Evolutionary conservation across 2,797 vertebrate genomes (phyloP).

Genomic region (Notoglanidium macrostoma): DNA sequence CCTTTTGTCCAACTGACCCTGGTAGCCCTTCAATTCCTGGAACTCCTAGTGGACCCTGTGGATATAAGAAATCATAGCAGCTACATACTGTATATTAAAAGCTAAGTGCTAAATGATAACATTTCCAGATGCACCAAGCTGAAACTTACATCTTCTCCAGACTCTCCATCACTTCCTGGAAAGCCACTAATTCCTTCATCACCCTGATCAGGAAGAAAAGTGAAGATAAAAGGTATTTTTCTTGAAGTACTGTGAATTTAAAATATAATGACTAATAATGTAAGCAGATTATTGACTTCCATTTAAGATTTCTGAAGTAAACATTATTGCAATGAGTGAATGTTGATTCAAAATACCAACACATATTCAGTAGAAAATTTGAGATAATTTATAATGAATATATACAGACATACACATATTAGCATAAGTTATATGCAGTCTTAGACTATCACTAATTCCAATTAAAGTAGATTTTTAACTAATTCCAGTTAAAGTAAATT

Average conservation of each 20-base stretch:
- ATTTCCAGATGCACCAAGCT: neutral
- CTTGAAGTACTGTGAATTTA: neutral
- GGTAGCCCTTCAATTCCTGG: conserved; percentile 64
- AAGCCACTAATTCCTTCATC: conserved; percentile 58
- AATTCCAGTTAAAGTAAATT: neutral
- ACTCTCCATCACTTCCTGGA: conserved; percentile 71
- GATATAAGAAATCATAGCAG: neutral
- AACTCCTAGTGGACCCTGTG: conserved; percentile 67
- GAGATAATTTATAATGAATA: neutral
- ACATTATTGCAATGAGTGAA: neutral
- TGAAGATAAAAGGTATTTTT: neutral
- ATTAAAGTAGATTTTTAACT: neutral
- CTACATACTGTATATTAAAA: neutral
- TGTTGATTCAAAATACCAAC: neutral
- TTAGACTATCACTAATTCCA: neutral
- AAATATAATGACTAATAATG: neutral
- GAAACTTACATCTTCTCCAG: conserved; percentile 71
- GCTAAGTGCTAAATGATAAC: neutral
- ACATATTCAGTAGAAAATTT: neutral
- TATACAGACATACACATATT: neutral
- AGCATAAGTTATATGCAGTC: neutral
- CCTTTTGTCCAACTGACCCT: conserved; percentile 65
- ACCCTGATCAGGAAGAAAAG: conserved; percentile 60
- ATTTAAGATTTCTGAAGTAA: neutral
- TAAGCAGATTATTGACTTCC: neutral